phyloP scores from a whole-genome alignment of 2,888 invertebrate species.

The Megaustenia siamemsis region DNA sequence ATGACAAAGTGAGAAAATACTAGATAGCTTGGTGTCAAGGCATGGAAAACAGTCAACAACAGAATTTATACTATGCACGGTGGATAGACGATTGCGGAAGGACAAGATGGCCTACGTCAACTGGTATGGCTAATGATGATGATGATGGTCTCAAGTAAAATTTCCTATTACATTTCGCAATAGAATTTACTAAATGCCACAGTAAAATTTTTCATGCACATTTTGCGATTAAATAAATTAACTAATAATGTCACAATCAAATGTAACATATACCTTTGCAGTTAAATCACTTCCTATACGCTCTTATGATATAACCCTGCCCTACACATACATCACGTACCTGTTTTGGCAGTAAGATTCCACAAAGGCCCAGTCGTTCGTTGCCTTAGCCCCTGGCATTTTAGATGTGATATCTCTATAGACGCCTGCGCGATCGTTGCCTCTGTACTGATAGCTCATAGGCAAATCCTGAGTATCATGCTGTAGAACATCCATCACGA shows the following conservation, averaged over 20 bases:
- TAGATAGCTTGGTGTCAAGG: too few relatives aligned
- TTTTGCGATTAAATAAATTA: too few relatives aligned
- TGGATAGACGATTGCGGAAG: too few relatives aligned
- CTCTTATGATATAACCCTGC: neutral
- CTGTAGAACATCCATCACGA: constrained; percentile 1
- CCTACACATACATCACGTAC: neutral
- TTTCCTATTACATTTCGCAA: neutral
- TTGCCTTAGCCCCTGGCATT: neutral
- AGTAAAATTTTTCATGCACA: too few relatives aligned
- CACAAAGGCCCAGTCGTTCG: neutral
- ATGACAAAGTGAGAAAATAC: too few relatives aligned
- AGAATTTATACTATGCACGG: too few relatives aligned
- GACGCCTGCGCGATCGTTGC: neutral
- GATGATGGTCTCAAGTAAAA: too few relatives aligned
- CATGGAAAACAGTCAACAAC: too few relatives aligned
- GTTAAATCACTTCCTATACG: neutral
- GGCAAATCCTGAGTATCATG: neutral
- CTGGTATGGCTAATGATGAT: too few relatives aligned
- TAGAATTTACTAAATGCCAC: neutral
- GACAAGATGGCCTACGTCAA: too few relatives aligned
- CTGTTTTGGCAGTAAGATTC: neutral
- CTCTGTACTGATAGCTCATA: neutral
- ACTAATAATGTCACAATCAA: too few relatives aligned
- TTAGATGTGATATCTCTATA: neutral
- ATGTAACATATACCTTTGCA: neutral